Percentiles rank a stretch among this genome's conserved stretches.
Evolutionary conservation across 2,888 invertebrate genomes (phyloP).

Genomic region (Scotopteryx bipunctaria): DNA sequence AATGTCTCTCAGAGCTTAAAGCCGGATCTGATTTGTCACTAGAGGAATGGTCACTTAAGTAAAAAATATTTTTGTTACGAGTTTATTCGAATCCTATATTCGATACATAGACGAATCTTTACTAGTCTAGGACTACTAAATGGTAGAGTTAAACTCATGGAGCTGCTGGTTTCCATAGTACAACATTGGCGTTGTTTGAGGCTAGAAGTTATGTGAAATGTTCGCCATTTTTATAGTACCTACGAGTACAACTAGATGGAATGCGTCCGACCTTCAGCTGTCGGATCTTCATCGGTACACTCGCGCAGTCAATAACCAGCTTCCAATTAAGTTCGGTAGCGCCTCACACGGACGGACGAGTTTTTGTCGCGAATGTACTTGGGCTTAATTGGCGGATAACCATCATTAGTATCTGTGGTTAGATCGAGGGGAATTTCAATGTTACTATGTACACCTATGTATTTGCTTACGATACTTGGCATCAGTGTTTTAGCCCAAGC

Average conservation of each 20-base stretch:
- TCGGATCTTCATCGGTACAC: conserved; percentile 51
- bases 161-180: no score
- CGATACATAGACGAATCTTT: no score
- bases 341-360: conserved; percentile 69
- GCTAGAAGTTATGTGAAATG: no score
- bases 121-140: no score
- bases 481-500: no score
- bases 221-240: background rate
- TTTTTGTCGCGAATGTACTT: conserved; percentile 66
- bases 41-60: no score
- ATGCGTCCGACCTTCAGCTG: conserved; percentile 61
- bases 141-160: no score
- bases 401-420: conserved; percentile 62
- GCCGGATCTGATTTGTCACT: no score
- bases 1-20: no score
- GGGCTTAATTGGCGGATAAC: conserved; percentile 76
- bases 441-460: background rate
- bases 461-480: background rate
- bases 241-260: conserved; percentile 33
- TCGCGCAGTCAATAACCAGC: conserved; percentile 60
- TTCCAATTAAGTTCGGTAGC: conserved; percentile 80
- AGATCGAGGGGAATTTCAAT: conserved; percentile 30
- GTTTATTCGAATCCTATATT: no score
- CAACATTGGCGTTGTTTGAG: no score
- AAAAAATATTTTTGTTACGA: no score